Evolutionary conservation across 2,888 invertebrate genomes (phyloP), one percentile per base, ranked within the genome.

Genomic region (Dicranocentrus wangi): DNA sequence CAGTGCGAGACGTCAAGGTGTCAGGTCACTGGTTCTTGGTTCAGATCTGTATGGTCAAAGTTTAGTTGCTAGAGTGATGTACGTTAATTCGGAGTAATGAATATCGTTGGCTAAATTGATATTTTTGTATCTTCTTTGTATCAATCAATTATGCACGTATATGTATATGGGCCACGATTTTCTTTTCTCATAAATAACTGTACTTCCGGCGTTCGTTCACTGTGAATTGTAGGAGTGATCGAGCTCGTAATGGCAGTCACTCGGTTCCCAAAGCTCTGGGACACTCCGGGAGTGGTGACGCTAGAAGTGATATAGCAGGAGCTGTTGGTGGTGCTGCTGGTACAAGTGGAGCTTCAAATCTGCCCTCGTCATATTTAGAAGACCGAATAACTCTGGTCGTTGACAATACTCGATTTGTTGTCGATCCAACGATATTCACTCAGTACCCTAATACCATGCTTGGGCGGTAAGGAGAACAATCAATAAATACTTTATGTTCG

Each of bases 401-500:
- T 15, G 99, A 99, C 88, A 96, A 95, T 87, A 98, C 98, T 0
- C 91, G 97, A 84, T 97, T 97, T 89, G 94, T 98, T 60, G 93
- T 98, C 23, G 98, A 98, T 89, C 95, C 96, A 5, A 93, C 95
- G 1, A 91, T 98, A 83, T 96, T 99, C 88, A 94, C 95, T 10
- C 94, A 95, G 1, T 96, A 98, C 89, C 98, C 99, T 0, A 98
- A 99, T 88, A 99, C 99, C 0, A 98, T 99, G 98, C 90, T 99
- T 39, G 99, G 99, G n/a, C 89, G 91, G 91, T 91, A 87, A 80
- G 32, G n/a, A n/a, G n/a, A n/a, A n/a, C n/a, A n/a, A n/a, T n/a
- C n/a, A n/a, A n/a, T n/a, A n/a, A n/a, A n/a, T n/a, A n/a, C n/a
- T n/a, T n/a, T n/a, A n/a, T n/a, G n/a, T n/a, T n/a, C n/a, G n/a